Evolutionary conservation across 1,140 invertebrate species (phyloP).

Genomic region (Drosophila sturtevanti): DNA sequence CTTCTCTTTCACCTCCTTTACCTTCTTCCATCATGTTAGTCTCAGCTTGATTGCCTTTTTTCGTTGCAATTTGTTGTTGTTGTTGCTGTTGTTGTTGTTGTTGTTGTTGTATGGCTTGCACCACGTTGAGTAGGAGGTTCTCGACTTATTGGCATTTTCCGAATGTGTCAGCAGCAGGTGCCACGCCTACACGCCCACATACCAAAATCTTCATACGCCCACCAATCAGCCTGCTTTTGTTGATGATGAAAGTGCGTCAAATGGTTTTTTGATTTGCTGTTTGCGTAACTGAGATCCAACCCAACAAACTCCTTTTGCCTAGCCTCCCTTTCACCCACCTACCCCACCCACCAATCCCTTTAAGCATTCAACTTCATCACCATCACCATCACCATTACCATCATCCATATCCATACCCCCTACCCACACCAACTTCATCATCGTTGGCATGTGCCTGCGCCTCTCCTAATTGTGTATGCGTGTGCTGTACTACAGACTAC

Average conservation of each 20-base stretch:
- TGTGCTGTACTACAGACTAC: conserved; percentile 49
- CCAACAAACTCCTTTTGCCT: background rate
- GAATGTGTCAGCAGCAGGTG: conserved; percentile 76
- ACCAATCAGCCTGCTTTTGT: conserved; percentile 29
- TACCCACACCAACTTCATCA: background rate
- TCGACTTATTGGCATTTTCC: conserved; percentile 75
- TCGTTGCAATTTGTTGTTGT: conserved; percentile 33
- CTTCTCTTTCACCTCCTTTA: background rate
- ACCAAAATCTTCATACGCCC: conserved; percentile 14
- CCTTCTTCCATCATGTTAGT: background rate
- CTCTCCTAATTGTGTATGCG: conserved; percentile 76
- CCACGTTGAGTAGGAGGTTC: background rate
- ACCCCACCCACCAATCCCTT: background rate
- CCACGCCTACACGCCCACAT: conserved; percentile 25
- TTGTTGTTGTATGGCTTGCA: conserved; percentile 12
- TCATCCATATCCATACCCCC: background rate
- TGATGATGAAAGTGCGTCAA: conserved; percentile 79
- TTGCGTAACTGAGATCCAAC: conserved; percentile 69
- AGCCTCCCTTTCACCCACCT: background rate
- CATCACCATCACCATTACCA: conserved; percentile 1
- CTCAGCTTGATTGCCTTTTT: conserved; percentile 11
- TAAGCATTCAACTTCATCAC: background rate
- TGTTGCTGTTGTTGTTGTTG: conserved; percentile 28
- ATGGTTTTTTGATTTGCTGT: conserved; percentile 79
- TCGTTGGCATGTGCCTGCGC: conserved; percentile 8